phyloP scores from a whole-genome alignment of 2,797 vertebrate genomes.

The Mastacembelus armatus region DNA sequence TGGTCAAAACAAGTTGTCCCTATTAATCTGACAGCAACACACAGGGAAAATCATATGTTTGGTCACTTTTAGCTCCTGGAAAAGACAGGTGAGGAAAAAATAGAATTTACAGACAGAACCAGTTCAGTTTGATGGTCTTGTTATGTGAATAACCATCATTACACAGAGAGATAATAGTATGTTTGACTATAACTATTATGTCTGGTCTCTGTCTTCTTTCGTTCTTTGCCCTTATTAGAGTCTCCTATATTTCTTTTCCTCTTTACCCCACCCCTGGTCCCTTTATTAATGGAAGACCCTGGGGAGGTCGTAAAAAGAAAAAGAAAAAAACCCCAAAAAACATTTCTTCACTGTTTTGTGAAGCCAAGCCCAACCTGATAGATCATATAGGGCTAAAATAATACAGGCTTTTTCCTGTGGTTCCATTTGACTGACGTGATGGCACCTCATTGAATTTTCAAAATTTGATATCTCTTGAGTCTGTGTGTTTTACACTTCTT shows the following conservation, averaged over 20 bases:
- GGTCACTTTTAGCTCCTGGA: too few species aligned
- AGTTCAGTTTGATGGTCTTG: background rate
- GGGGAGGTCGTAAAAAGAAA: slow-evolving; percentile 34
- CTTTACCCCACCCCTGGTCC: background rate
- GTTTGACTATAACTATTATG: slow-evolving; percentile 28
- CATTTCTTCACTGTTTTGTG: slow-evolving; percentile 17
- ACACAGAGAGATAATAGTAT: slow-evolving; percentile 27
- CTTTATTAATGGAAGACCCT: slow-evolving; percentile 15
- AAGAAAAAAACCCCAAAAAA: too few species aligned
- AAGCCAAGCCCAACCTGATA: slow-evolving; percentile 4
- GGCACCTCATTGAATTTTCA: background rate
- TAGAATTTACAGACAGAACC: background rate
- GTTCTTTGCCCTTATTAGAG: background rate
- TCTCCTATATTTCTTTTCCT: slow-evolving; percentile 2
- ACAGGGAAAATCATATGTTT: too few species aligned
- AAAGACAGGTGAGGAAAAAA: background rate
- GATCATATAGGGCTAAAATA: background rate
- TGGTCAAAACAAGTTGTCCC: too few species aligned
- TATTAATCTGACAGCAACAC: too few species aligned
- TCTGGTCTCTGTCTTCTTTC: background rate
- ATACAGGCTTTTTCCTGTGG: background rate
- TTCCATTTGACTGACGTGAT: background rate
- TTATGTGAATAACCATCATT: slow-evolving; percentile 29
- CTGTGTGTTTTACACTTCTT: slow-evolving; percentile 8
- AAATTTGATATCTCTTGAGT: background rate